phyloP scores from a whole-genome alignment of 2,888 invertebrate genomes.

The Xestia ashworthii region DNA sequence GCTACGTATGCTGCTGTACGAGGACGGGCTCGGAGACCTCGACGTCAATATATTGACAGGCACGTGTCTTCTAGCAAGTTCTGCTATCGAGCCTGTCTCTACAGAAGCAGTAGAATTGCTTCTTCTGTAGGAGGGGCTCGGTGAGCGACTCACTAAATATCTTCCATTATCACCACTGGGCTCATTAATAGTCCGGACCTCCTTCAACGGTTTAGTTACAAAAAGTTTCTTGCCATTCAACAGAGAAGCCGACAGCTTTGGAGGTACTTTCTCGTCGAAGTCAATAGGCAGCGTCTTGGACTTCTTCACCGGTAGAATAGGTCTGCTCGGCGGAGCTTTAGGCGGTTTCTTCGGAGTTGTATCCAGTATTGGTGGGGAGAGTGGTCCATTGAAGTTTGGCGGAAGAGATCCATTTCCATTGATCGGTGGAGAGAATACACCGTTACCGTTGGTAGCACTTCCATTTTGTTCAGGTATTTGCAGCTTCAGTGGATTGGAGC shows the following conservation, averaged over 20 bases:
- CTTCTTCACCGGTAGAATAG: constrained; percentile 86
- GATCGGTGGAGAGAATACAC: constrained; percentile 68
- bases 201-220: constrained; percentile 85
- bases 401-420: constrained; percentile 77
- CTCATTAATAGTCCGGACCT: constrained; percentile 83
- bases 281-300: constrained; percentile 87
- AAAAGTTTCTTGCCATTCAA: constrained; percentile 83
- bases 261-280: constrained; percentile 84
- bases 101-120: constrained; percentile 83
- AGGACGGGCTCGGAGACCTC: constrained; percentile 91
- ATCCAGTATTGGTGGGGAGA: constrained; percentile 85
- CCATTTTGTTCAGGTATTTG: constrained; percentile 82
- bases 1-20: constrained; percentile 83
- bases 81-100: constrained; percentile 88
- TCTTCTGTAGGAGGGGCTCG: constrained; percentile 84
- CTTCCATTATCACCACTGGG: constrained; percentile 77
- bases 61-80: constrained; percentile 85
- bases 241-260: constrained; percentile 76
- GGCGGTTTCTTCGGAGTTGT: constrained; percentile 87
- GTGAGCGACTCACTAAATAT: constrained; percentile 79
- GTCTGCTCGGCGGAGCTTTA: constrained; percentile 81
- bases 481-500: constrained; percentile 77
- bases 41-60: constrained; percentile 81
- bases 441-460: constrained; percentile 71
- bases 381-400: constrained; percentile 79